Percentiles rank a stretch among this genome's conserved stretches.
phyloP scores from a whole-genome alignment of 2,797 vertebrate species.

The Sebastes steindachneri region DNA sequence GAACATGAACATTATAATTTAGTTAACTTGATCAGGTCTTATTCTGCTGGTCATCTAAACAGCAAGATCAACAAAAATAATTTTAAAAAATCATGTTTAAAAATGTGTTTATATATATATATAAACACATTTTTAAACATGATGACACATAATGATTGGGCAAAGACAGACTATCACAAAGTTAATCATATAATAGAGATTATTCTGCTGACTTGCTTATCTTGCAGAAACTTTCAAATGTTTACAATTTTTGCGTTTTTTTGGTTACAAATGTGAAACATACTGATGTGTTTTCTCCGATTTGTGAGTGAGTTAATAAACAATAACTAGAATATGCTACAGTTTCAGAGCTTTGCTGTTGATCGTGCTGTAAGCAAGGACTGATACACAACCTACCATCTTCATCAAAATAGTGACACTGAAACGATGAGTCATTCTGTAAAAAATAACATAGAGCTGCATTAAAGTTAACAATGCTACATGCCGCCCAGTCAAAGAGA shows the following conservation, averaged over 20 bases:
- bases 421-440: constrained; percentile 23
- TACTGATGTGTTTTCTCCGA: no score
- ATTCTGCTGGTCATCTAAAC: background rate
- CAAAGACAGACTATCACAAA: no score
- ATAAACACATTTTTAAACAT: background rate
- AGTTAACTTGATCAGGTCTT: background rate
- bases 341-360: background rate
- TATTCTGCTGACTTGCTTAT: no score
- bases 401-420: constrained; percentile 62
- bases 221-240: no score
- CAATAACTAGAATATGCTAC: no score
- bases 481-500: background rate
- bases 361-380: background rate
- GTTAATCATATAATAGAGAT: no score
- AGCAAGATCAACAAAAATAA: background rate
- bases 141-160: background rate
- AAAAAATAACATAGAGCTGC: background rate
- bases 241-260: no score
- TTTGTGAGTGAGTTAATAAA: no score
- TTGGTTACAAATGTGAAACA: no score
- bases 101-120: no score
- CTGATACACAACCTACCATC: constrained; percentile 8
- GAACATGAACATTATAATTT: background rate
- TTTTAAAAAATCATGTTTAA: background rate
- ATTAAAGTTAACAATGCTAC: background rate